Evolutionary conservation across 1,140 invertebrate genomes (phyloP), one percentile per base, ranked within the genome.

Genomic region (Papilio aristodemus): DNA sequence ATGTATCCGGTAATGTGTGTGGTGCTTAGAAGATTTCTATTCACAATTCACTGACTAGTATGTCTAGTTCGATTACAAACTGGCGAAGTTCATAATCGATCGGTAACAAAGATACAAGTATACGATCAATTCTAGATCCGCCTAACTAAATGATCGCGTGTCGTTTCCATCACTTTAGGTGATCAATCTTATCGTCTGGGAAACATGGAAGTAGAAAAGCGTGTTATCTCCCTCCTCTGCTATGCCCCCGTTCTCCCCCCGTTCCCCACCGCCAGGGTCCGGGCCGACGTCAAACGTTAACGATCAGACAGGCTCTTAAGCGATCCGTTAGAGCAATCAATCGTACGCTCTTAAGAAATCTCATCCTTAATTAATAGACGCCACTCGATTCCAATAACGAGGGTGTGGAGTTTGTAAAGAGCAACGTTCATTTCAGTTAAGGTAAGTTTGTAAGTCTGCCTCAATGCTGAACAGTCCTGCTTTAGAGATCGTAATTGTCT

Each of bases 151-250:
- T 39, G 27, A 36, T 62, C 59, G 36, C 59, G n/a, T 39, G 32
- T 62, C 59, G n/a, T 62, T 38, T 8, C n/a, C 59, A 59, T 59
- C 59, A 17, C 59, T 62, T 59, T 10, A 62, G 8, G 59, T 62
- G 59, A 62, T 62, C 36, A 62, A 62, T 62, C 59, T 62, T 9
- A 62, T 14, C 59, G 36, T 19, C 59, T 59, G 10, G 22, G 54
- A 4, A 14, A 50, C 43, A 62, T 17, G 27, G 59, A 59, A 59
- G 59, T 62, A 36, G 32, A 36, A 38, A 62, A 39, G 59, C 59
- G 32, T 62, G 59, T 62, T 62, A 62, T 62, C 36, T 60, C 58
- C 36, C 58, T 32, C 32, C 46, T 13, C 0, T 22, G 11, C 6
- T 17, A 10, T 19, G 7, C 46, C 17, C 46, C 46, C 9, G 3